Evolutionary conservation across 2,797 vertebrate genomes (phyloP).

Genomic region (Xenopus petersii): DNA sequence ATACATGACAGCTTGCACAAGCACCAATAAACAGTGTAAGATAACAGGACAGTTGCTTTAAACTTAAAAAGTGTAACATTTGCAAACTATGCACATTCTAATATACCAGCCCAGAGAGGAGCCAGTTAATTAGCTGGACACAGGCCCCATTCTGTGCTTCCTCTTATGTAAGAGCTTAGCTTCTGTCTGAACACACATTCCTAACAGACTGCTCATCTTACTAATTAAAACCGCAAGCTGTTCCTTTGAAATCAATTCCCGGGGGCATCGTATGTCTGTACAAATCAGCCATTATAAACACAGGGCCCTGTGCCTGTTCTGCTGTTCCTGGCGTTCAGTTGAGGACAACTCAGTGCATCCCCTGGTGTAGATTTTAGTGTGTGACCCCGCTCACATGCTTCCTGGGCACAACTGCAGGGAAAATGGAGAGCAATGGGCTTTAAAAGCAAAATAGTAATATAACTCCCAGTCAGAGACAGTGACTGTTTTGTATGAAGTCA

Average conservation of each 20-base stretch:
- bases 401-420: slow-evolving; percentile 1
- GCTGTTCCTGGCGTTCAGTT: slow-evolving; percentile 26
- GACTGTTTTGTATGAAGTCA: no score
- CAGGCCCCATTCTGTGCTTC: neutral
- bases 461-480: neutral
- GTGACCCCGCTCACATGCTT: slow-evolving; percentile 36
- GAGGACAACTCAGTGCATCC: slow-evolving; percentile 13
- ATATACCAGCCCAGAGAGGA: neutral
- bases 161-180: slow-evolving; percentile 30
- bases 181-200: slow-evolving; percentile 37
- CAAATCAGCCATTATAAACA: slow-evolving; percentile 44
- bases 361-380: neutral
- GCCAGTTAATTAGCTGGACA: slow-evolving; percentile 14
- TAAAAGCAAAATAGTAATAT: neutral
- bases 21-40: no score
- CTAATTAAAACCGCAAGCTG: slow-evolving; percentile 45
- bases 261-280: slow-evolving; percentile 43
- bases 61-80: no score
- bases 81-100: neutral
- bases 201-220: slow-evolving; percentile 31
- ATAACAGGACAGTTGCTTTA: no score
- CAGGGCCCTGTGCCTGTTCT: slow-evolving; percentile 28
- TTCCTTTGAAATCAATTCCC: slow-evolving; percentile 36
- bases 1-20: no score
- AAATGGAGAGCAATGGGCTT: neutral